Evolutionary conservation across 1,140 invertebrate species (phyloP).

Genomic region (Panagrolaimus sp.): DNA sequence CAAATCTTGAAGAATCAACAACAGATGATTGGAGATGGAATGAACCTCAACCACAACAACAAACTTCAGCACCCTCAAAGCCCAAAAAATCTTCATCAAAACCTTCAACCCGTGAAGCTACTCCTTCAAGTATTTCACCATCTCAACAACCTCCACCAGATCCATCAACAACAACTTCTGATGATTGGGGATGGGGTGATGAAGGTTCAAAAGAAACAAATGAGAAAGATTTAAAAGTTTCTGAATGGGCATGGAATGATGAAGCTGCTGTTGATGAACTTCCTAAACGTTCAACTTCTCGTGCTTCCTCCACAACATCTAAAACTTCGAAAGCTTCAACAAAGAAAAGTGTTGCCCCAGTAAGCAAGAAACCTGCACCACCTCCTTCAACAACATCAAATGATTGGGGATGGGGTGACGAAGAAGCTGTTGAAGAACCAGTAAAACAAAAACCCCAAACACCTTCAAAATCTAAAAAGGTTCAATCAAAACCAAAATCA

Average conservation of each 20-base stretch:
- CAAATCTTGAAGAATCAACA: background rate
- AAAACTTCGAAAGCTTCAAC: no score
- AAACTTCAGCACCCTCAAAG: background rate
- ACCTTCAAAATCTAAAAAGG: background rate
- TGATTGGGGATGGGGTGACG: constrained; percentile 4
- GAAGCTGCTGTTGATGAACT: no score
- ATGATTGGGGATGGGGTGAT: constrained; percentile 8
- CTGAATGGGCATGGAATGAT: no score
- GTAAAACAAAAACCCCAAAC: background rate
- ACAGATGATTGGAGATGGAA: constrained; percentile 2
- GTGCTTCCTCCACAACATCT: no score
- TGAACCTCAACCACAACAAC: no score
- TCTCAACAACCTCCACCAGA: background rate
- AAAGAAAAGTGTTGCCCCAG: no score
- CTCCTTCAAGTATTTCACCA: background rate
- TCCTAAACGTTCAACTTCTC: no score
- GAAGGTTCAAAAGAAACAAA: background rate
- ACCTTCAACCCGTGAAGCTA: background rate
- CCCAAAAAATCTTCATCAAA: background rate
- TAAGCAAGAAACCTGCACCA: no score
- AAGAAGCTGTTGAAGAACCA: background rate
- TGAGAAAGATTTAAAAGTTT: no score
- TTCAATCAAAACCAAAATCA: background rate
- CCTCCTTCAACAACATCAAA: background rate
- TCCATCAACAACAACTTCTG: background rate